Conservation (phyloP, 2,888 invertebrate genomes). For the Eupeodes luniger region DNA sequence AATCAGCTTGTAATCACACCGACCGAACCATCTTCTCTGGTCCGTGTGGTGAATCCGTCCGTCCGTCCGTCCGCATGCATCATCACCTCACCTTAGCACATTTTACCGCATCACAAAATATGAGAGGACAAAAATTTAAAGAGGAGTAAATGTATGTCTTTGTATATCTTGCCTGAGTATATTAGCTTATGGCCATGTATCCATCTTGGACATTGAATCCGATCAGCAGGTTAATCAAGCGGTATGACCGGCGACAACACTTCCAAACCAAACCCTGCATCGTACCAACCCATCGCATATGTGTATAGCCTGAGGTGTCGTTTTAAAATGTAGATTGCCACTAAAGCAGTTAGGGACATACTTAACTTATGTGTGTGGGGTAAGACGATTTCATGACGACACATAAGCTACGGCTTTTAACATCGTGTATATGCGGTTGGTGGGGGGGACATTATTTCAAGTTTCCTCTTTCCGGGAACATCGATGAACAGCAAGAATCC, state of each 20-base stretch:
- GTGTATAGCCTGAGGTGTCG: constrained; percentile 45
- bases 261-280: constrained; percentile 38
- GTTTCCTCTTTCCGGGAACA: constrained; percentile 70
- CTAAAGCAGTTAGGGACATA: neutral
- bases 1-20: constrained; percentile 63
- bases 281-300: neutral
- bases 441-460: constrained; percentile 56
- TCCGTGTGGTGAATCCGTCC: neutral
- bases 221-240: constrained; percentile 76
- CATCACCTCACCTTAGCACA: constrained; percentile 3
- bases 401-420: constrained; percentile 60
- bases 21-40: too few relatives aligned
- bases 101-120: constrained; percentile 55
- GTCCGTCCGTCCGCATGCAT: constrained; percentile 17
- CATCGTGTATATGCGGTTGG: constrained; percentile 1
- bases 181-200: constrained; percentile 74
- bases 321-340: neutral
- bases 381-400: constrained; percentile 52
- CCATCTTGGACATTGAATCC: constrained; percentile 71
- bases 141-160: neutral
- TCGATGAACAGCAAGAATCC: constrained; percentile 26
- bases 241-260: constrained; percentile 62
- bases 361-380: constrained; percentile 39
- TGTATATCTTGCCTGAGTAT: constrained; percentile 25
- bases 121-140: constrained; percentile 67